A percentile compares a stretch with the other conserved stretches of the same genome.
Conservation (phyloP, 2,113 vertebrate genomes). For the Trematomus loennbergii region DNA sequence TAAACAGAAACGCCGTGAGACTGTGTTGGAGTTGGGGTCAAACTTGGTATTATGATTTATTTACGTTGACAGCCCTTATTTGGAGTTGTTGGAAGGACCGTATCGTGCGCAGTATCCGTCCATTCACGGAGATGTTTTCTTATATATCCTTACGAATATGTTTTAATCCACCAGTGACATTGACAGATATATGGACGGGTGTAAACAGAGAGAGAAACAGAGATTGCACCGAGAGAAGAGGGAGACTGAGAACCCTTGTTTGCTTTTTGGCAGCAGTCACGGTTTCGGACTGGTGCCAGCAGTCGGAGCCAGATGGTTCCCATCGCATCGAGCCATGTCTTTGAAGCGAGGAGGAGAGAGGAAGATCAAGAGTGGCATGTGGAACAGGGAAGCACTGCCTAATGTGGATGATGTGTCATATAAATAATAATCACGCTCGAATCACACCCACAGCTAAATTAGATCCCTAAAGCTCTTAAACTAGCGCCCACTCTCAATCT, state of each 20-base stretch:
- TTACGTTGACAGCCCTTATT: no score
- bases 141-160: conserved; percentile 34
- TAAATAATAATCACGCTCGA: conserved; percentile 77
- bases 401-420: conserved; percentile 79
- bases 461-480: conserved; percentile 72
- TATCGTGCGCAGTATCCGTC: no score
- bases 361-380: conserved; percentile 72
- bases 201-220: conserved; percentile 54
- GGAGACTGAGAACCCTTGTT: conserved; percentile 60
- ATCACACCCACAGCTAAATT: conserved; percentile 75
- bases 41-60: no score
- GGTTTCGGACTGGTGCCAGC: conserved; percentile 65
- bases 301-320: conserved; percentile 79
- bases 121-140: conserved; percentile 27
- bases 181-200: conserved; percentile 56
- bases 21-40: no score
- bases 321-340: conserved; percentile 73
- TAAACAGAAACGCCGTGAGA: no score
- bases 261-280: conserved; percentile 77
- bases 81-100: no score
- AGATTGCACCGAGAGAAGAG: conserved; percentile 40
- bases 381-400: conserved; percentile 68
- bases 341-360: conserved; percentile 71
- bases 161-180: conserved; percentile 43
- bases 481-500: conserved; percentile 61